A percentile compares a stretch with the other conserved stretches of the same genome.
phyloP scores from a whole-genome alignment of 2,797 vertebrate species.

The Epinephelus coioides region DNA sequence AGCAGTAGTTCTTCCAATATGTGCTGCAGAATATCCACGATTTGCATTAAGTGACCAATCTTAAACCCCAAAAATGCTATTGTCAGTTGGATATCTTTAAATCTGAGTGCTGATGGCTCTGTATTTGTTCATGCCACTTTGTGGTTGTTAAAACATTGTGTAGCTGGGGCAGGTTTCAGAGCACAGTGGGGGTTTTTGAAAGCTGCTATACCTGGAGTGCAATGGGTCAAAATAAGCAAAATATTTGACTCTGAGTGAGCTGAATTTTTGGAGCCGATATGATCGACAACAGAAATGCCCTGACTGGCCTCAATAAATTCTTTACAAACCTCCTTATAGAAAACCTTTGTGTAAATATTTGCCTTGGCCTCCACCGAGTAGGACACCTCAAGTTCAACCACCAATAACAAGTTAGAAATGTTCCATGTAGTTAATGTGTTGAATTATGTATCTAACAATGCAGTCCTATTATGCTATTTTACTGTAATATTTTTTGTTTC shows the following conservation, averaged over 20 bases:
- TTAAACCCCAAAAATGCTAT: neutral
- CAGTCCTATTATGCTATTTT: neutral
- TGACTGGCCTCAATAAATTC: neutral
- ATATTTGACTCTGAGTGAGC: constrained; percentile 3
- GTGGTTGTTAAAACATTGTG: neutral
- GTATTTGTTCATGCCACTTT: constrained; percentile 1
- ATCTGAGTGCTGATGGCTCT: neutral
- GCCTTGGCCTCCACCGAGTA: neutral
- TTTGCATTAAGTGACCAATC: neutral
- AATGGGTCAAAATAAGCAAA: constrained; percentile 7
- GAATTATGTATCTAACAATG: constrained; percentile 7
- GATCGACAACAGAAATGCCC: neutral
- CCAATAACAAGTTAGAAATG: neutral
- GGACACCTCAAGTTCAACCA: neutral
- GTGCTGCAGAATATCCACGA: neutral
- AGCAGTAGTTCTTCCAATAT: neutral
- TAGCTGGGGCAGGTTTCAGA: neutral
- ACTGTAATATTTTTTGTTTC: neutral
- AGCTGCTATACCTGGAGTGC: constrained; percentile 9
- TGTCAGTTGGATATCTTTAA: constrained; percentile 2
- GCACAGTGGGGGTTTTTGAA: constrained; percentile 9
- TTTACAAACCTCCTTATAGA: neutral
- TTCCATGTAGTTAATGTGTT: neutral
- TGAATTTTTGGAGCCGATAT: neutral
- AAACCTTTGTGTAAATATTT: constrained; percentile 36